Percentiles rank a stretch among this genome's conserved stretches.
Evolutionary conservation across 2,888 invertebrate genomes (phyloP).

Genomic region (Folsomia manolachei): DNA sequence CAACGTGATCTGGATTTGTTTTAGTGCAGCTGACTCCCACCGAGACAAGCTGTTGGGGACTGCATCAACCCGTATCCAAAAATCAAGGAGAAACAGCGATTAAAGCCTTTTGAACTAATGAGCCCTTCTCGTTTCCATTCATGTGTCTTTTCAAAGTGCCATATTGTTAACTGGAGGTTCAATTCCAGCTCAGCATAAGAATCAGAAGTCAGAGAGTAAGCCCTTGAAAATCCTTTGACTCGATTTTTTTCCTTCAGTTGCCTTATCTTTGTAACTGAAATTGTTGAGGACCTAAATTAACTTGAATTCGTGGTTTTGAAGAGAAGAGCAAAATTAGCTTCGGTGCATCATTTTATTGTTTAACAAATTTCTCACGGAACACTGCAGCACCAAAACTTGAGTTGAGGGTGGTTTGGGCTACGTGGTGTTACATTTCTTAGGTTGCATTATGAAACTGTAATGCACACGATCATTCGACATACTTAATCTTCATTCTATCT

Average conservation of each 20-base stretch:
- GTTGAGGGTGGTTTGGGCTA: neutral
- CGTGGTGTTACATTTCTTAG: neutral
- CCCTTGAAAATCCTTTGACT: conserved; percentile 1
- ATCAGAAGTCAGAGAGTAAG: neutral
- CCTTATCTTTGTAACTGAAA: no score
- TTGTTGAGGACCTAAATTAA: neutral
- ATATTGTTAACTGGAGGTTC: neutral
- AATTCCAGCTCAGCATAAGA: no score
- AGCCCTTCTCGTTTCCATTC: neutral
- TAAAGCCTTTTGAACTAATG: conserved; percentile 13
- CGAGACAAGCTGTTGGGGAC: conserved; percentile 3
- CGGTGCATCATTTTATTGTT: conserved; percentile 18
- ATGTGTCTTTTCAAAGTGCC: neutral
- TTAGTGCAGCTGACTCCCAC: neutral
- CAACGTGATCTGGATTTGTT: neutral
- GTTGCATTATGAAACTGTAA: no score
- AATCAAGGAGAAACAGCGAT: no score
- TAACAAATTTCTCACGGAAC: conserved; percentile 15
- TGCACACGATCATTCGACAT: no score
- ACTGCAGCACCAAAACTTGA: neutral
- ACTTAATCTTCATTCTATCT: no score
- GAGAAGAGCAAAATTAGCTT: conserved; percentile 11
- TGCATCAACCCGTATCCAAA: conserved; percentile 1
- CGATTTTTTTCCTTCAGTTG: neutral
- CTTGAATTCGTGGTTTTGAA: neutral